phyloP scores from a whole-genome alignment of 1,140 invertebrate genomes.

The Uloborus diversus region DNA sequence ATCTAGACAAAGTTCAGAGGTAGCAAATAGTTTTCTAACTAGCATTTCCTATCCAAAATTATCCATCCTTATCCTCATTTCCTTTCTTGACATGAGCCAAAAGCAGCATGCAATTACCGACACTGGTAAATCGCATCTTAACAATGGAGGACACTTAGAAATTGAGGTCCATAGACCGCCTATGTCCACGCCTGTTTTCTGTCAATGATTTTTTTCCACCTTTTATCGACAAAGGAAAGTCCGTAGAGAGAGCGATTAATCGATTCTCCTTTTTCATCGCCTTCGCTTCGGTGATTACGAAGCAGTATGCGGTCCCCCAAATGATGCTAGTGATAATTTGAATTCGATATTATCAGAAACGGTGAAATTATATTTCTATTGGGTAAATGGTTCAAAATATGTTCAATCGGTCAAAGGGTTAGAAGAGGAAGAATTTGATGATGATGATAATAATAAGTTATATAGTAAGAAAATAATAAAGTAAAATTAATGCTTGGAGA shows the following conservation, averaged over 20 bases:
- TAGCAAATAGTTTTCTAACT: too few species aligned
- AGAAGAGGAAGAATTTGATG: too few species aligned
- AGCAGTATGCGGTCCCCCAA: slow-evolving; percentile 12
- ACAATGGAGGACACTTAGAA: slow-evolving; percentile 37
- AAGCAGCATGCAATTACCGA: slow-evolving; percentile 12
- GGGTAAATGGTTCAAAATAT: too few species aligned
- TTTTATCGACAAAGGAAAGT: slow-evolving; percentile 8
- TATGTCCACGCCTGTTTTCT: slow-evolving; percentile 42
- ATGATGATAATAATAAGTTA: too few species aligned
- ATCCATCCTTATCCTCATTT: too few species aligned
- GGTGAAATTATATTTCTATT: too few species aligned
- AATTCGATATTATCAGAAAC: slow-evolving; percentile 20
- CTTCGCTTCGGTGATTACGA: slow-evolving; percentile 11
- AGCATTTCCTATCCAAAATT: too few species aligned
- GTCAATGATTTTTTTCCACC: slow-evolving; percentile 28
- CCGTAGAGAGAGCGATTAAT: slow-evolving; percentile 12
- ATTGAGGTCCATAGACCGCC: slow-evolving; percentile 13
- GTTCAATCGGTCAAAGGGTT: too few species aligned
- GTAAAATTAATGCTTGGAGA: too few species aligned
- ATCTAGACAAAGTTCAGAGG: too few species aligned
- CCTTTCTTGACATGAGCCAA: neutral
- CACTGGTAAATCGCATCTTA: slow-evolving; percentile 10
- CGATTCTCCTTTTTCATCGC: slow-evolving; percentile 37
- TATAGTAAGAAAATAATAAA: too few species aligned
- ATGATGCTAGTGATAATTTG: slow-evolving; percentile 29